Conservation (phyloP, 2,113 vertebrate genomes). For the Corythornis madagascariensis region DNA sequence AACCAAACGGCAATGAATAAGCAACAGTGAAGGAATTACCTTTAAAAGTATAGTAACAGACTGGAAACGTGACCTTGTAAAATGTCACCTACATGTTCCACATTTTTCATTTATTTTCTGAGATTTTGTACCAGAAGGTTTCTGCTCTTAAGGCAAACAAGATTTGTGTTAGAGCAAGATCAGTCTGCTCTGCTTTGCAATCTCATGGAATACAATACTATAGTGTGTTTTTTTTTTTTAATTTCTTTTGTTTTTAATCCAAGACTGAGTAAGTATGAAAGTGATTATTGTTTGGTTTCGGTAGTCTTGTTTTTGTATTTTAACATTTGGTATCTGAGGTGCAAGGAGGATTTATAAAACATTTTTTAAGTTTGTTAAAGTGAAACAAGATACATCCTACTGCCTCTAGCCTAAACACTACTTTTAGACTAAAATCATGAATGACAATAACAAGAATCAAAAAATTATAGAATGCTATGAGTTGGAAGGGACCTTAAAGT, state of each 20-base stretch:
- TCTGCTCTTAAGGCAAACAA: constrained; percentile 8
- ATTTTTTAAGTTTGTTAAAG: neutral
- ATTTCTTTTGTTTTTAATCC: neutral
- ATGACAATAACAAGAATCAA: neutral
- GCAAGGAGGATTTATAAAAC: neutral
- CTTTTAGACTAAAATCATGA: neutral
- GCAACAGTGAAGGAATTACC: neutral
- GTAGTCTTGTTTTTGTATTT: neutral
- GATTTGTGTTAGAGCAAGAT: constrained; percentile 13
- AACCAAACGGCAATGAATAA: neutral
- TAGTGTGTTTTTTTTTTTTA: neutral
- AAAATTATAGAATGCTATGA: too few relatives aligned
- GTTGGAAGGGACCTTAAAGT: too few relatives aligned
- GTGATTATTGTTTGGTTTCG: neutral
- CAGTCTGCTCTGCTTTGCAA: neutral
- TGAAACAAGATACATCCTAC: neutral
- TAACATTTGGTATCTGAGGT: neutral
- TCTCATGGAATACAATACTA: neutral
- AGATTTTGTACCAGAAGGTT: constrained; percentile 1
- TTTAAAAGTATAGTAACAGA: constrained; percentile 1
- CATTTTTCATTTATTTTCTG: constrained; percentile 39
- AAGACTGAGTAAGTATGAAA: neutral
- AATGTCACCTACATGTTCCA: constrained; percentile 39
- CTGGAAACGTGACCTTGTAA: constrained; percentile 39
- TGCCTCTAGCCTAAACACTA: neutral